Evolutionary conservation across 2,113 vertebrate species (phyloP), one percentile per base, ranked within the genome.

Genomic region (Hippoglossus stenolepis): DNA sequence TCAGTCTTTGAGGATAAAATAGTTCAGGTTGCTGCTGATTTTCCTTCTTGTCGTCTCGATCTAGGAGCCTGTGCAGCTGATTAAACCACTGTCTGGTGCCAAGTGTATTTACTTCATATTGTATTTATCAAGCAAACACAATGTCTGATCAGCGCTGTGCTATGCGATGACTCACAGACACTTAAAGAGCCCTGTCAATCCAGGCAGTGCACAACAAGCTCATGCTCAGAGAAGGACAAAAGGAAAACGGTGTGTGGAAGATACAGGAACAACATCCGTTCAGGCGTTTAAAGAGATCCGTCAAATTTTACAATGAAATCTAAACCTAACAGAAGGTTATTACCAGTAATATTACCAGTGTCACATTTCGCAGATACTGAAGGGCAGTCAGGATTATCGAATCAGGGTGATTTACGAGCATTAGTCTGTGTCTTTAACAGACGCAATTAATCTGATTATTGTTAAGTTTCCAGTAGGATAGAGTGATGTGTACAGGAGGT

Each of bases 261-360:
- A 65, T 43, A 49, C 20, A 49, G 40, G 40, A 84, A 21, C 62
- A 43, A 17, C 69, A 73, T 71, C 31, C 4, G 26, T 56, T 70
- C 40, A 59, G 72, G 59, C 45, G 57, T 17, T 47, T 12, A 20
- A 59, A 65, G 66, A 17, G 11, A 76, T 86, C 53, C 64, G 67
- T 87, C 81, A 85, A 65, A 82, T 80, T 54, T 67, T 24, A 24
- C 72, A 87, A 85, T 80, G 38, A 26, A 70, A 82, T 86, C 66
- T 57, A 56, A 85, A 66, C 10, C 77, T 59, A 73, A 70, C 63
- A 77, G 49, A 63, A 40, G 74, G 38, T 82, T 78, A 78, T 85
- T 72, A 70, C 47, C 76, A 73, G 74, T 71, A 68, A 68, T 75
- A 63, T 53, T 14, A 35, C 57, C 47, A 64, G 85, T 65, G 45